Evolutionary conservation across 2,888 invertebrate species (phyloP).

Genomic region (Xanthostigma xanthostigma): DNA sequence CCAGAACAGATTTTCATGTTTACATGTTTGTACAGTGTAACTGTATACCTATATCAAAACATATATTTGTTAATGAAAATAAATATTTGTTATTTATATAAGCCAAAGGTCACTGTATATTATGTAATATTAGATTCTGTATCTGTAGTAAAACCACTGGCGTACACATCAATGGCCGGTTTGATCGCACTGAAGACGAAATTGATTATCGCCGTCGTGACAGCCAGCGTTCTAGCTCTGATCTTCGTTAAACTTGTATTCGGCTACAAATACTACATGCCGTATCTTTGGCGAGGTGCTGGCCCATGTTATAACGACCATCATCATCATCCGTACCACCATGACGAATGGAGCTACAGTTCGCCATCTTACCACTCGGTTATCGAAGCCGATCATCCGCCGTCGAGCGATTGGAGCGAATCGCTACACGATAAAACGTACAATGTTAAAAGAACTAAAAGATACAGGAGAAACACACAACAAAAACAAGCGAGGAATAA

Average conservation of each 20-base stretch:
- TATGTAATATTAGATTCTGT: not conserved
- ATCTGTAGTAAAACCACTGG: not conserved
- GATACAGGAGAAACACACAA: too few species aligned
- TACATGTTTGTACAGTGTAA: too few species aligned
- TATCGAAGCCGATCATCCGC: not conserved
- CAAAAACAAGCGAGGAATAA: too few species aligned
- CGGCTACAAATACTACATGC: not conserved
- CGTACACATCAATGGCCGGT: slow-evolving; percentile 1
- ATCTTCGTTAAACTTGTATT: slow-evolving; percentile 2
- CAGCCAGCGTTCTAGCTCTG: not conserved
- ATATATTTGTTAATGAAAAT: too few species aligned
- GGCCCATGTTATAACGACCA: not conserved
- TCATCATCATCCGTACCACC: not conserved
- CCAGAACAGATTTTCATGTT: too few species aligned
- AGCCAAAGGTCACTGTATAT: not conserved
- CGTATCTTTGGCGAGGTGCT: not conserved
- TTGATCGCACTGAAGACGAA: slow-evolving; percentile 2
- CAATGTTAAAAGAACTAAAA: too few species aligned
- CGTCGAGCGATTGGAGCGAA: not conserved
- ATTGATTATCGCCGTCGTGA: not conserved
- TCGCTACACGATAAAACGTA: too few species aligned
- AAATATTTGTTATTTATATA: too few species aligned
- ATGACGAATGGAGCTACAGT: not conserved
- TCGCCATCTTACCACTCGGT: not conserved
- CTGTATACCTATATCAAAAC: too few species aligned